Evolutionary conservation across 1,140 invertebrate species (phyloP).

Genomic region (Conus betulinus): DNA sequence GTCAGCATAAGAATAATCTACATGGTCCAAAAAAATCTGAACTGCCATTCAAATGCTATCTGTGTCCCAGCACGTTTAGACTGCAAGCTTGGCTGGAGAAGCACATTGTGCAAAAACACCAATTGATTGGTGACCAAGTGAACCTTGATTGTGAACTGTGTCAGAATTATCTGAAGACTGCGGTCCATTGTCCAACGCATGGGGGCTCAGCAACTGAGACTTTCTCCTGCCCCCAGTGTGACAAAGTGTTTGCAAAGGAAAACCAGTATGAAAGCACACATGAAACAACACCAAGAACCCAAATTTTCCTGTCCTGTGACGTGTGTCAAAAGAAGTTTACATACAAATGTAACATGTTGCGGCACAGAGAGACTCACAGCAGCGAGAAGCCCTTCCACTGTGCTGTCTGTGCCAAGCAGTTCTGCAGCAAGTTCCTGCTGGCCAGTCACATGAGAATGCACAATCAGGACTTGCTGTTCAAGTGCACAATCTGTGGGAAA

Average conservation of each 20-base stretch:
- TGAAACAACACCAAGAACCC: slow-evolving; percentile 22
- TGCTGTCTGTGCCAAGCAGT: slow-evolving; percentile 10
- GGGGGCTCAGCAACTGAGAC: neutral
- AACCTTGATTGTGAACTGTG: neutral
- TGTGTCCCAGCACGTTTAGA: slow-evolving; percentile 12
- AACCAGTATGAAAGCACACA: slow-evolving; percentile 5
- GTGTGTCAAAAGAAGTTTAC: slow-evolving; percentile 26
- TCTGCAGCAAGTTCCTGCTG: slow-evolving; percentile 20
- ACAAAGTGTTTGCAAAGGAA: slow-evolving; percentile 6
- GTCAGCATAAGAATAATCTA: slow-evolving; percentile 1
- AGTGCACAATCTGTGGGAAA: slow-evolving; percentile 11
- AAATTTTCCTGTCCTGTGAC: slow-evolving; percentile 18
- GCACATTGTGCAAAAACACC: slow-evolving; percentile 22
- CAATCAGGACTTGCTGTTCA: slow-evolving; percentile 19
- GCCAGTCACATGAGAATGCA: slow-evolving; percentile 16
- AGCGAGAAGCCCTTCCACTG: slow-evolving; percentile 20
- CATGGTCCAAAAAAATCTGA: slow-evolving; percentile 2
- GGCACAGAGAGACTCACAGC: slow-evolving; percentile 6
- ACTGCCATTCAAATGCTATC: slow-evolving; percentile 20
- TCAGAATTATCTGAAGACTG: neutral
- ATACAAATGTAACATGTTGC: slow-evolving; percentile 19
- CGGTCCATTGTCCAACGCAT: neutral
- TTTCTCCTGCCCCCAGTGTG: slow-evolving; percentile 17
- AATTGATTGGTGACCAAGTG: neutral
- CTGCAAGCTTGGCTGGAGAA: neutral